These are phyloP conservation scores for Siphamia tubifer DNA, from an alignment of 2,113 vertebrate genomes.

Conservation along the genomic window DNA sequence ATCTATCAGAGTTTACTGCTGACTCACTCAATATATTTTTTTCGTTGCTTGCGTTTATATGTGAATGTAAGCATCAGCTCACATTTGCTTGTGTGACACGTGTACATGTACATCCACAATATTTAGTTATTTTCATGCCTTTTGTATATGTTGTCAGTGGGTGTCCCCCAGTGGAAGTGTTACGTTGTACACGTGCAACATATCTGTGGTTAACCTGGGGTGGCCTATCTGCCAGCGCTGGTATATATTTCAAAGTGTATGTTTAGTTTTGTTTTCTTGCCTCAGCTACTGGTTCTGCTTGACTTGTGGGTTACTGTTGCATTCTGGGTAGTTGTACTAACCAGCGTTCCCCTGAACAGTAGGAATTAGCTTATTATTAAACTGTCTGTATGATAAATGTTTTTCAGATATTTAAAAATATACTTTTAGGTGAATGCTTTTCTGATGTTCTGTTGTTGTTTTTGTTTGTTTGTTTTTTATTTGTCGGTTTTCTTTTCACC, in stretches of 20 bases:
- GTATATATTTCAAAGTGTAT: slow-evolving; percentile 47
- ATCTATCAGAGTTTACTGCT: slow-evolving; percentile 43
- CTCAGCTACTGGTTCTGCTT: slow-evolving; percentile 34
- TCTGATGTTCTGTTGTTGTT: too few species aligned
- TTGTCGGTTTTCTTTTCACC: too few species aligned
- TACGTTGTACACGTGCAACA: slow-evolving; percentile 9
- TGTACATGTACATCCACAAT: slow-evolving; percentile 13
- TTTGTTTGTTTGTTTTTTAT: too few species aligned
- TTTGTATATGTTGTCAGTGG: slow-evolving; percentile 37
- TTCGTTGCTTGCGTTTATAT: not conserved
- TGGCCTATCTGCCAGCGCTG: slow-evolving; percentile 44
- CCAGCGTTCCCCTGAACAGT: not conserved
- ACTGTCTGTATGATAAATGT: not conserved
- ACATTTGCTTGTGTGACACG: slow-evolving; percentile 2
- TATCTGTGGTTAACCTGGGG: slow-evolving; percentile 50
- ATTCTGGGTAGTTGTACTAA: slow-evolving; percentile 17
- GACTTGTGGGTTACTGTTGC: slow-evolving; percentile 14
- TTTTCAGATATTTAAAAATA: not conserved
- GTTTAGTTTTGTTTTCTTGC: slow-evolving; percentile 48
- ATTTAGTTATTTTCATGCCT: slow-evolving; percentile 27
- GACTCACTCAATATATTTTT: slow-evolving; percentile 35
- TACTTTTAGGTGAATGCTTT: too few species aligned
- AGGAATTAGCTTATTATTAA: not conserved
- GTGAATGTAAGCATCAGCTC: not conserved
- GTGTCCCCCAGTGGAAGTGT: slow-evolving; percentile 23